phyloP scores from a whole-genome alignment of 2,888 invertebrate species.

The Rapana venosa region DNA sequence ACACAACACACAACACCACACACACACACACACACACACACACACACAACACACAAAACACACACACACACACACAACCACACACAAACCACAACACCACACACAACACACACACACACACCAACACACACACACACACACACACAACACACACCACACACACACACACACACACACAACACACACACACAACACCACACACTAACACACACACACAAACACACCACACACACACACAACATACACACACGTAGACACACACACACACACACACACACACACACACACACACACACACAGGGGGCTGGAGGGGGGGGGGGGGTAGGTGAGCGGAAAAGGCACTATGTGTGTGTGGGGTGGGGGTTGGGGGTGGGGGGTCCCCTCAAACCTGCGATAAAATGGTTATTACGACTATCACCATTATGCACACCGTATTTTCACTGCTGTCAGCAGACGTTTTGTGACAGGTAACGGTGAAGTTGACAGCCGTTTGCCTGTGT shows the following conservation, averaged over 20 bases:
- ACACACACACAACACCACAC: neutral
- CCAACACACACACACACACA: neutral
- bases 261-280: neutral
- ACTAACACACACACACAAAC: neutral
- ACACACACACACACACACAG: neutral
- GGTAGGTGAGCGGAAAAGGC: no score
- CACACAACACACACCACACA: neutral
- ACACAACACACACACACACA: constrained; percentile 1
- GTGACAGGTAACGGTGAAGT: no score
- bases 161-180: neutral
- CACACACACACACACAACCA: neutral
- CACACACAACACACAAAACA: neutral
- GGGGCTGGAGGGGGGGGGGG: no score
- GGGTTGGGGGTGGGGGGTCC: no score
- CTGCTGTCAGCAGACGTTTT: neutral
- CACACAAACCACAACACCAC: no score
- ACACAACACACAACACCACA: no score
- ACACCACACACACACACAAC: neutral
- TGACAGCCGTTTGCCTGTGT: no score
- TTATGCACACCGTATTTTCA: neutral
- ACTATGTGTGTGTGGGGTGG: no score
- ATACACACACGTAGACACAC: neutral
- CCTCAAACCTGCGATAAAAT: neutral
- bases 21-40: neutral
- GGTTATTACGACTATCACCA: neutral